phyloP scores from a whole-genome alignment of 2,797 vertebrate genomes.

The Crocodylus rhombifer region DNA sequence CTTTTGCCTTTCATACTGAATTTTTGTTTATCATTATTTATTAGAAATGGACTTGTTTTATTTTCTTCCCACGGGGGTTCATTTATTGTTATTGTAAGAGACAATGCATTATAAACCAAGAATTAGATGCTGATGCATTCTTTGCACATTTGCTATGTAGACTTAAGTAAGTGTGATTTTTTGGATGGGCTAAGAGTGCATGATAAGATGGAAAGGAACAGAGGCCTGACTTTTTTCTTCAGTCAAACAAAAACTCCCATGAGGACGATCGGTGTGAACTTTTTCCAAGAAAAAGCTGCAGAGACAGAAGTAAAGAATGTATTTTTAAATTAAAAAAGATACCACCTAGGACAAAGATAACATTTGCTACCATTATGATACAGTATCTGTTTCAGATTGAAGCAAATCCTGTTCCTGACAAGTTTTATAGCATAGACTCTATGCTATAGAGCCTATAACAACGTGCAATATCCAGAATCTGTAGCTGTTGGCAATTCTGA shows the following conservation, averaged over 20 bases:
- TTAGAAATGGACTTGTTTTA: neutral
- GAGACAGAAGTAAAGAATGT: neutral
- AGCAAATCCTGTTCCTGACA: neutral
- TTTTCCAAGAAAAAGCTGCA: neutral
- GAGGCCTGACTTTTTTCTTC: neutral
- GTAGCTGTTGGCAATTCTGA: neutral
- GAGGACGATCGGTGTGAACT: neutral
- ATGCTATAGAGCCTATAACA: neutral
- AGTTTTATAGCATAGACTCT: neutral
- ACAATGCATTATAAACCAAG: neutral
- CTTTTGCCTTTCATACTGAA: neutral
- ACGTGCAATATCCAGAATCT: neutral
- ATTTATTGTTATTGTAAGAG: neutral
- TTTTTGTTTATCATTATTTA: neutral
- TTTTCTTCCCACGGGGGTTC: accelerated
- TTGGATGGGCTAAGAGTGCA: neutral
- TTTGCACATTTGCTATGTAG: neutral
- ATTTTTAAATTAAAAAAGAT: neutral
- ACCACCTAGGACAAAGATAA: neutral
- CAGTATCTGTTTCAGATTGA: neutral
- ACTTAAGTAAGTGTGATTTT: neutral
- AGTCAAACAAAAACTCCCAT: neutral
- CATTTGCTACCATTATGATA: neutral
- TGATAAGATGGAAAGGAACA: neutral
- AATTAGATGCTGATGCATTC: neutral